Base-by-base conservation (phyloP, 1,140 invertebrate genomes). In the Parapsyche elsis region DNA sequence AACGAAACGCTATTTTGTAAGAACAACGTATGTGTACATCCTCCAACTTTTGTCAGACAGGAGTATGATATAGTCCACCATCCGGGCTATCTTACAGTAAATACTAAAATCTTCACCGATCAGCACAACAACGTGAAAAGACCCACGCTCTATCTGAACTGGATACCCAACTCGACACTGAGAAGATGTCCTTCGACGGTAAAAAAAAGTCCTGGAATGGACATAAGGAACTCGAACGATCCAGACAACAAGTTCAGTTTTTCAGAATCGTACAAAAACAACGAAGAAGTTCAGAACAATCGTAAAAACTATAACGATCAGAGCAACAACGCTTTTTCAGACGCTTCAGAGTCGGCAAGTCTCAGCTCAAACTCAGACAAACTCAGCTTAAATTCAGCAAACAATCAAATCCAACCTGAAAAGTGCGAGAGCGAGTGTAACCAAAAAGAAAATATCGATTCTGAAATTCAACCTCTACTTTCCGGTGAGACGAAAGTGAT, bases 1-100 rank as follows among this genome's bases (percentile, higher is more conserved):
- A 95, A 95, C 82, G 95, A 96, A 90, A 92, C 95, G 77, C 88
- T 95, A 7, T 96, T 95, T 85, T 95, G 94, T 86, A 95, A 95
- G 86, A 99, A 98, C 86, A 98, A 99, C 88, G 96, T 98, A 9
- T 99, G 97, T 88, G 96, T 99, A 23, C 97, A 99, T 90, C 96
- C 97, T 0, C 95, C 95, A 59, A 93, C 93, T 0, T 90, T 95
- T 16, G 90, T 95, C 10, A 90, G 94, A 16, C 92, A 94, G 83
- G 94, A 95, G 83, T 92, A 93, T 38, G 95, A 97, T 81, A 92
- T 95, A 23, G 90, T 96, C 0, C 97, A 98, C 85, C 94, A 97
- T 88, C 96, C 96, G 4, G 97, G 97, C 0, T 98, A 98, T 85
- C 88, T 98, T 82, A 96, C 95, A 5, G 92, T 98, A 5, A 94